A percentile compares a stretch with the other conserved stretches of the same genome.
Conservation (phyloP, 2,888 invertebrate genomes). For the Conops quadrifasciatus region DNA sequence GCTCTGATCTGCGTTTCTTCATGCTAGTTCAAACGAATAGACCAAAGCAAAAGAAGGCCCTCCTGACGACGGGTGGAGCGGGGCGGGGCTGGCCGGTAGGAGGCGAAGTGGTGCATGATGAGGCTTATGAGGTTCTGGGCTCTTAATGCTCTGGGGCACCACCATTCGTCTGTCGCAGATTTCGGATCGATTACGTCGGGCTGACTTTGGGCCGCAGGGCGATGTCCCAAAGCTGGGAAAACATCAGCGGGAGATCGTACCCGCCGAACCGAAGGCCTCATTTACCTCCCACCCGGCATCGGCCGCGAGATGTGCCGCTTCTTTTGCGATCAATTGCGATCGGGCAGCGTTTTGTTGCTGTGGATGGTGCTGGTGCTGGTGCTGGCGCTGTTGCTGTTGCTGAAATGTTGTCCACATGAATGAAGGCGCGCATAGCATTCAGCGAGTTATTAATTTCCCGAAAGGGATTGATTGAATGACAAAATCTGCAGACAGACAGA, state of each 20-base stretch:
- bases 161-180: not conserved
- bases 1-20: too few relatives aligned
- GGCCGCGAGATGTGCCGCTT: not conserved
- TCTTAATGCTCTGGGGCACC: too few relatives aligned
- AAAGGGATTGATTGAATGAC: slow-evolving; percentile 57
- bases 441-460: slow-evolving; percentile 55
- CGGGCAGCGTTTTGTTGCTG: too few relatives aligned
- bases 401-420: slow-evolving; percentile 13
- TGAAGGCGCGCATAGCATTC: slow-evolving; percentile 34
- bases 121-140: too few relatives aligned
- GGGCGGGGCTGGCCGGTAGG: not conserved
- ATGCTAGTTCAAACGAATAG: too few relatives aligned
- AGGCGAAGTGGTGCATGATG: not conserved
- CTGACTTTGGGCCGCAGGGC: slow-evolving; percentile 16
- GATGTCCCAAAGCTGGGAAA: slow-evolving; percentile 15
- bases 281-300: not conserved
- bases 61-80: too few relatives aligned
- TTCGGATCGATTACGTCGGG: not conserved
- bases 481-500: slow-evolving; percentile 50
- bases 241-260: slow-evolving; percentile 28
- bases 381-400: not conserved
- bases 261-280: not conserved
- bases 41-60: too few relatives aligned
- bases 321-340: not conserved
- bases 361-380: too few relatives aligned